Conservation (phyloP, 2,113 vertebrate species). For the Willisornis vidua region DNA sequence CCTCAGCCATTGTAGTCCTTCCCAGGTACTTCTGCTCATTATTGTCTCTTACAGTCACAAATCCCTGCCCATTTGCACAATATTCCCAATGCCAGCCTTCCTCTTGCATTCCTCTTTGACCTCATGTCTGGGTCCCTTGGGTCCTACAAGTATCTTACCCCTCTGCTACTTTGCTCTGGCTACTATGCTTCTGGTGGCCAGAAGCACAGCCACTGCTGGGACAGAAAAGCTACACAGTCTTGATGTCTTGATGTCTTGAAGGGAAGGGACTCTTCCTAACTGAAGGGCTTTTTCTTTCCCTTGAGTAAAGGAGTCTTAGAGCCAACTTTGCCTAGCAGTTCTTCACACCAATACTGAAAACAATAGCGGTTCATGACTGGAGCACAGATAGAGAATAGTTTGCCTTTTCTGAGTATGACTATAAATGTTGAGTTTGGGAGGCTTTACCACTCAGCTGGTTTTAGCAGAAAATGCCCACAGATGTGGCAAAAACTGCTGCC, state of each 20-base stretch:
- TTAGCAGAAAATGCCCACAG: background rate
- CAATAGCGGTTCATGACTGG: background rate
- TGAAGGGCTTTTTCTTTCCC: background rate
- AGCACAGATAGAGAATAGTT: background rate
- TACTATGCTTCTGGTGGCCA: background rate
- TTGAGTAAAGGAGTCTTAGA: background rate
- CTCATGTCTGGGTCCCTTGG: background rate
- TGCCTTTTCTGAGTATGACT: background rate
- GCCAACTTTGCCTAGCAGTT: background rate
- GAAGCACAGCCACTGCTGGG: background rate
- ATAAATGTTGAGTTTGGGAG: background rate
- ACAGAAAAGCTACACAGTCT: background rate
- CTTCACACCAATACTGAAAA: background rate
- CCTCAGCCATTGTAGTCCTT: background rate
- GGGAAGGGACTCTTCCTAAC: background rate
- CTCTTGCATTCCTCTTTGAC: background rate
- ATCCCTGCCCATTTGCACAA: background rate
- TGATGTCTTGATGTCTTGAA: background rate
- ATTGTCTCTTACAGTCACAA: background rate
- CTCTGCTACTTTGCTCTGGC: background rate
- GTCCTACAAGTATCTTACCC: background rate
- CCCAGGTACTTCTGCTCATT: background rate
- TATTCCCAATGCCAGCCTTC: background rate
- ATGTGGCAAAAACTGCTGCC: background rate
- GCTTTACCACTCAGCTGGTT: background rate